Evolutionary conservation across 2,797 vertebrate species (phyloP).

Genomic region (Sandelia bainsii): DNA sequence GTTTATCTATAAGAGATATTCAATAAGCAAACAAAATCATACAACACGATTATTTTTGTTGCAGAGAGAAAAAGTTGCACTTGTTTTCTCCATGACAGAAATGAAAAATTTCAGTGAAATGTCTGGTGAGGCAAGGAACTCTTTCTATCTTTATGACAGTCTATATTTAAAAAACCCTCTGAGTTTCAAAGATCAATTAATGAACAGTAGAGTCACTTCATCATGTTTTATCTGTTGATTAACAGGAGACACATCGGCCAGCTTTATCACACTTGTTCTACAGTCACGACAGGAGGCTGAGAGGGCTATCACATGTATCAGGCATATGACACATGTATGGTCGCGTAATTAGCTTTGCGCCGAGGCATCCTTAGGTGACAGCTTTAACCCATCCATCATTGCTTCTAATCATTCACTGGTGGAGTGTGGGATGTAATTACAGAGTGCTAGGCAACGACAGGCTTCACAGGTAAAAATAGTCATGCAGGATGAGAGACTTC

Average conservation of each 20-base stretch:
- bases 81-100: neutral
- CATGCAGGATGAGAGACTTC: slow-evolving; percentile 62
- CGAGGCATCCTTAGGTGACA: slow-evolving; percentile 71
- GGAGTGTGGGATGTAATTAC: slow-evolving; percentile 80
- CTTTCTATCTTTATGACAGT: slow-evolving; percentile 2
- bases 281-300: slow-evolving; percentile 55
- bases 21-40: neutral
- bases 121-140: slow-evolving; percentile 19
- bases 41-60: neutral
- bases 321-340: slow-evolving; percentile 73
- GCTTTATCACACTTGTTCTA: slow-evolving; percentile 65
- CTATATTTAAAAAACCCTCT: slow-evolving; percentile 2
- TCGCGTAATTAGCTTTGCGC: slow-evolving; percentile 74
- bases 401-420: slow-evolving; percentile 73
- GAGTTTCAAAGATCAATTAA: slow-evolving; percentile 52
- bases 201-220: slow-evolving; percentile 60
- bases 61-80: neutral
- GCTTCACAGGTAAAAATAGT: slow-evolving; percentile 82
- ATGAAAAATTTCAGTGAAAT: neutral
- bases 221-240: slow-evolving; percentile 76
- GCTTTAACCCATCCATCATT: slow-evolving; percentile 80
- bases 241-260: slow-evolving; percentile 57
- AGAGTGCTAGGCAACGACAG: slow-evolving; percentile 79
- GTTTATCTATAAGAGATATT: neutral
- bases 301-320: slow-evolving; percentile 73